Percentiles rank a stretch among this genome's conserved stretches.
Conservation (phyloP, 2,797 vertebrate species). For the Lindbergichthys nudifrons region DNA sequence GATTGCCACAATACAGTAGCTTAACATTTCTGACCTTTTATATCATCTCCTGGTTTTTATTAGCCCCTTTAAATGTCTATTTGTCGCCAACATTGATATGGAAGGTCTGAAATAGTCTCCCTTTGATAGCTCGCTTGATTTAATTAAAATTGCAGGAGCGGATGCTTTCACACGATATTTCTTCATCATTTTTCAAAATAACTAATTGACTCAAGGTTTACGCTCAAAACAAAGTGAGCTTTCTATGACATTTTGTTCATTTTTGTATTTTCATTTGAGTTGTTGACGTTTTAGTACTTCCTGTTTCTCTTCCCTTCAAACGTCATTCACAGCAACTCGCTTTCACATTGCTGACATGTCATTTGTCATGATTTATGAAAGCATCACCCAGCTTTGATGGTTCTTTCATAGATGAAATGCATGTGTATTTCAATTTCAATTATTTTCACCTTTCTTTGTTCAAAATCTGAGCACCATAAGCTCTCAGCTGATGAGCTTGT, state of each 20-base stretch:
- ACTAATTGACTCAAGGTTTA: neutral
- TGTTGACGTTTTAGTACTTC: neutral
- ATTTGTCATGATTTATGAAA: slow-evolving; percentile 2
- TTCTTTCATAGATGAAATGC: slow-evolving; percentile 5
- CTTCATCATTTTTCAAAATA: slow-evolving; percentile 3
- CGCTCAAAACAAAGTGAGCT: neutral
- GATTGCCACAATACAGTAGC: neutral
- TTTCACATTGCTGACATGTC: slow-evolving; percentile 9
- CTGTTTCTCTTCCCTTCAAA: neutral
- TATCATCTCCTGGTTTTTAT: neutral
- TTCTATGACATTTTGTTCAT: slow-evolving; percentile 1
- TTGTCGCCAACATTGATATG: slow-evolving; percentile 1
- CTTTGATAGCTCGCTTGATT: slow-evolving; percentile 35
- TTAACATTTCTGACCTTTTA: slow-evolving; percentile 14
- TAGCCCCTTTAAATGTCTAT: neutral
- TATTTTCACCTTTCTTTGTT: neutral
- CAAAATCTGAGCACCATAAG: slow-evolving; percentile 7
- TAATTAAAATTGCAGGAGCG: slow-evolving; percentile 15
- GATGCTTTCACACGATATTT: slow-evolving; percentile 21
- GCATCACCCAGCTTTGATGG: neutral
- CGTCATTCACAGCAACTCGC: neutral
- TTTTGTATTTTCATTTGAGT: neutral
- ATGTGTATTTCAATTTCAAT: slow-evolving; percentile 6
- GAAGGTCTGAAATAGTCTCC: slow-evolving; percentile 9
- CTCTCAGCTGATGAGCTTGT: slow-evolving; percentile 22